These are phyloP conservation scores for Bryconaethiops microstoma DNA, from an alignment of 2,797 vertebrate genomes.

Conservation along the genomic window DNA sequence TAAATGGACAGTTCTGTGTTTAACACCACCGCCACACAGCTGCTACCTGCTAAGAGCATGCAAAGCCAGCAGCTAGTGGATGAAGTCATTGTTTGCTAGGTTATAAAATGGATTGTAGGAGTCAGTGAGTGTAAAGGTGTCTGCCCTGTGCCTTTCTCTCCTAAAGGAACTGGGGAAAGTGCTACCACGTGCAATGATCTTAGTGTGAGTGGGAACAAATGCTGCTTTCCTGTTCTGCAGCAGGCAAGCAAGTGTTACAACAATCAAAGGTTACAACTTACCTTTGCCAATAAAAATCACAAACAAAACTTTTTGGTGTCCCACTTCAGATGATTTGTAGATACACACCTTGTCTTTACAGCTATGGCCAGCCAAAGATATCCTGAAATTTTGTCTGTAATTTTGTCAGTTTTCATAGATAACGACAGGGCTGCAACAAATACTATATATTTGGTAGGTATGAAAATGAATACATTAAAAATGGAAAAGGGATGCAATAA, in stretches of 20 bases:
- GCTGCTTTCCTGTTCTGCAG: background rate
- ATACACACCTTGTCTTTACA: background rate
- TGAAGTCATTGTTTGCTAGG: constrained; percentile 21
- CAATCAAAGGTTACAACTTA: background rate
- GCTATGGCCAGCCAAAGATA: background rate
- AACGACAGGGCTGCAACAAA: too few relatives aligned
- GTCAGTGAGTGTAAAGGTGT: background rate
- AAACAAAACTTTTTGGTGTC: background rate
- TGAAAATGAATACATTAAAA: too few relatives aligned
- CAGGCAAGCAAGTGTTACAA: background rate
- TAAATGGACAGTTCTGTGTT: constrained; percentile 73
- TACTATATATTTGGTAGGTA: too few relatives aligned
- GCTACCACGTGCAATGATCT: background rate
- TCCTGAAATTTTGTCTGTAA: background rate
- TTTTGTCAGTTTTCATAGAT: background rate
- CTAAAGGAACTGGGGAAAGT: background rate
- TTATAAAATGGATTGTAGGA: background rate
- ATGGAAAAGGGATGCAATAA: too few relatives aligned
- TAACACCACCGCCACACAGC: constrained; percentile 64
- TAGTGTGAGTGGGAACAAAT: background rate
- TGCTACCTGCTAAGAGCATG: constrained; percentile 45
- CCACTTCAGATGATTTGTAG: background rate
- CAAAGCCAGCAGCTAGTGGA: constrained; percentile 23
- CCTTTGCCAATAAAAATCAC: background rate
- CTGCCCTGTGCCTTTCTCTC: background rate